Evolutionary conservation across 2,888 invertebrate genomes (phyloP), one percentile per base, ranked within the genome.

Genomic region (Congeria kusceri): DNA sequence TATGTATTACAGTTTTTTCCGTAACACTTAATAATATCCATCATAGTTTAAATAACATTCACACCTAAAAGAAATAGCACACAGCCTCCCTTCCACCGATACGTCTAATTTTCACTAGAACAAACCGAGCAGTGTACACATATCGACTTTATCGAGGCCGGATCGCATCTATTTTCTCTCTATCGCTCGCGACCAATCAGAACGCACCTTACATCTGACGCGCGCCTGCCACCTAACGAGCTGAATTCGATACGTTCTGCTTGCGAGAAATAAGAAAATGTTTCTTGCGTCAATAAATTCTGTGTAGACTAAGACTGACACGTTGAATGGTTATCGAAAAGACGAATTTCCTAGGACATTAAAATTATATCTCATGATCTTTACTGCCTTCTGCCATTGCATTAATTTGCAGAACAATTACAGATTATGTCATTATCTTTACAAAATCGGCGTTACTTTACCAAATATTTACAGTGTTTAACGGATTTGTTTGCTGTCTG

Each of bases 191-290:
- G 53, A 53, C 53, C 53, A 53, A 53, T 53, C 53, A 53, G 20
- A 20, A 25, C 53, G 20, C 53, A 20, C 53, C 53, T 20, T 23
- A 25, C 53, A 25, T 61, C 66, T 53, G 71, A 72, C 70, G 76
- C 66, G 77, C 68, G 72, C 77, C 39, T 11, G 77, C 77, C 71
- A 56, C 72, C 68, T 77, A 49, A 63, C 32, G 71, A 62, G 47
- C 28, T 44, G 67, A 62, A 44, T 29, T 65, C 75, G 57, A 68
- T 75, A 70, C 63, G 69, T 69, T 69, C 28, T 39, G 56, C 62
- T 62, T 29, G 28, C 47, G 68, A 13, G 47, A 61, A 20, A 7
- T 1, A 57, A 58, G 57, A 64, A 72, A 64, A 39, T 64, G 53
- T 72, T 72, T 53, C 62, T 46, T n/a, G 64, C 58, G 58, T 32